These are phyloP conservation scores for Leptopilina clavipes DNA, from an alignment of 1,140 invertebrate species.

Conservation along the genomic window DNA sequence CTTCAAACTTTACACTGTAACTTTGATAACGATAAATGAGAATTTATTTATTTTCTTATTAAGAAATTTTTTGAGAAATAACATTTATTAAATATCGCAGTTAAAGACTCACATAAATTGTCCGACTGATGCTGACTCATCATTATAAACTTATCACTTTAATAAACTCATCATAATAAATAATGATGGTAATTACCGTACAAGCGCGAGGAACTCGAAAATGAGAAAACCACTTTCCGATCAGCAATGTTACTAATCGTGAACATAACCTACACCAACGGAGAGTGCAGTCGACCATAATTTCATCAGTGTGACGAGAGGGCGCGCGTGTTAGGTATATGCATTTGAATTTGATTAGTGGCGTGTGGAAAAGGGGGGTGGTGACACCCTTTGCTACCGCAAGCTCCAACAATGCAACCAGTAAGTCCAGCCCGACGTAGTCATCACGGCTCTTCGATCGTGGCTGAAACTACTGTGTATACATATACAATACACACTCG, in stretches of 20 bases:
- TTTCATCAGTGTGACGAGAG: conserved; percentile 62
- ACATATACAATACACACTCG: conserved; percentile 62
- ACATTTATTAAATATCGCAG: neutral
- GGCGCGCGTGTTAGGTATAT: conserved; percentile 62
- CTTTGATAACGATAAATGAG: no score
- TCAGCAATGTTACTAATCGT: conserved; percentile 48
- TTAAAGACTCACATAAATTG: neutral
- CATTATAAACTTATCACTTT: conserved; percentile 9
- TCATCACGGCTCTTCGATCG: conserved; percentile 58
- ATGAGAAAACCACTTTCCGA: conserved; percentile 25
- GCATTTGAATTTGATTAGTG: conserved; percentile 69
- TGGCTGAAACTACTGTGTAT: conserved; percentile 66
- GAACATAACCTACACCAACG: conserved; percentile 50
- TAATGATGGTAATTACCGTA: neutral
- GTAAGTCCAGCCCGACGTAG: conserved; percentile 44
- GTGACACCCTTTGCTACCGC: conserved; percentile 69
- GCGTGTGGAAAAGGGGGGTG: conserved; percentile 55
- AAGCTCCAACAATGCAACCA: conserved; percentile 44
- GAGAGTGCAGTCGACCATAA: conserved; percentile 70
- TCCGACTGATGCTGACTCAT: no score
- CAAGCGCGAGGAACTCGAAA: neutral
- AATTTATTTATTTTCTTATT: no score
- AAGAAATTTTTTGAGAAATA: no score
- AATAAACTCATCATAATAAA: conserved; percentile 25
- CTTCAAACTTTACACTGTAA: neutral